These are phyloP conservation scores for Porites evermanni DNA, from an alignment of 92 coral and sea anemone species.

Conservation along the genomic window DNA sequence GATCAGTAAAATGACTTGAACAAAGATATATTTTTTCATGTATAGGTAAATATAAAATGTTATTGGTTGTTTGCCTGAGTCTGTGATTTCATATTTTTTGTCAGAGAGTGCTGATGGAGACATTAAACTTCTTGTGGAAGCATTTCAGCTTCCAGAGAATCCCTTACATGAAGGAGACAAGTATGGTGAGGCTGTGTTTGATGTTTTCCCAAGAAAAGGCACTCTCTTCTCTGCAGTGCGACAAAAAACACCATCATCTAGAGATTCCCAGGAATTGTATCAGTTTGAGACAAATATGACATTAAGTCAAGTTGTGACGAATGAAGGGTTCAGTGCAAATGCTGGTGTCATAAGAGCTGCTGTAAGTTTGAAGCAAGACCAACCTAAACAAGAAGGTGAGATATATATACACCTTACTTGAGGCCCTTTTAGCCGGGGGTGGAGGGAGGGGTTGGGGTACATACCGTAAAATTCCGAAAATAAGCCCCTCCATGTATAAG, in stretches of 20 bases:
- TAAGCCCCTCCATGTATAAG: too few species aligned
- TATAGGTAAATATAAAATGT: too few species aligned
- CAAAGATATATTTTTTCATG: too few species aligned
- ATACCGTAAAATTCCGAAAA: too few species aligned
- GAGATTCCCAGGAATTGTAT: conserved; percentile 49
- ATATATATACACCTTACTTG: too few species aligned
- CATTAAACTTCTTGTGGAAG: conserved; percentile 66
- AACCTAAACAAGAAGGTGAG: conserved; percentile 31
- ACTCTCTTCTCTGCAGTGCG: conserved; percentile 55
- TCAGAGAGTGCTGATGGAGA: conserved; percentile 79
- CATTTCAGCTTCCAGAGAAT: conserved; percentile 68
- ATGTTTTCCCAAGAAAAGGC: conserved; percentile 62
- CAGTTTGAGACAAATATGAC: conserved; percentile 62
- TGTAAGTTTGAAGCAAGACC: conserved; percentile 36
- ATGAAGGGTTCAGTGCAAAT: conserved; percentile 59
- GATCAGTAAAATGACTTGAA: too few species aligned
- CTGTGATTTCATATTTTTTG: too few species aligned
- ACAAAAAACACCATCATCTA: conserved; percentile 21
- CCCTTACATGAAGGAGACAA: conserved; percentile 66
- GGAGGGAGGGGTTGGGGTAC: too few species aligned
- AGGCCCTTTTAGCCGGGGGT: too few species aligned
- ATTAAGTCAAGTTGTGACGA: conserved; percentile 47
- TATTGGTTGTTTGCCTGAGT: too few species aligned
- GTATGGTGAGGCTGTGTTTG: conserved; percentile 71
- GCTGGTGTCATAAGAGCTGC: conserved; percentile 54